Base-by-base conservation (phyloP, 2,797 vertebrate species). In the Lepidocolaptes lacrymiger region DNA sequence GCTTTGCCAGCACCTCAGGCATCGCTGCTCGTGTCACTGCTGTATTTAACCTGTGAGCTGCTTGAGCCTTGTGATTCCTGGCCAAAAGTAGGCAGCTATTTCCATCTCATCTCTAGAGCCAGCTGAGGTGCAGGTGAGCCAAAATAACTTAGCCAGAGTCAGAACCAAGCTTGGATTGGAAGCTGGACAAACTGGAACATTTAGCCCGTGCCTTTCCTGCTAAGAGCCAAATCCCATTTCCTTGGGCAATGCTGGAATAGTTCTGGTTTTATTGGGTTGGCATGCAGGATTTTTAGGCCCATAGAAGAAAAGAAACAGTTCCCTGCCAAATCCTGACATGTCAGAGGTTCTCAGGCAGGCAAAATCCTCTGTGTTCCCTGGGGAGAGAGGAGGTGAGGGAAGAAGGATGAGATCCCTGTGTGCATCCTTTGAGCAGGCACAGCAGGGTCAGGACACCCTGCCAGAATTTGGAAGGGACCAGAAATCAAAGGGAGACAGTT, bases 81-180 rank as follows among this genome's bases (percentile, higher is more conserved):
- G 43, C 94, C 93, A 79, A 30, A 88, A 62, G 78, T 1, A n/a
- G 59, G 90, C 83, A 93, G 83, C 80, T 82, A 48, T 75, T 94
- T 76, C 62, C 88, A n/a, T 67, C 72, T 67, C 85, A 62, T 68
- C 89, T 85, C 39, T n/a, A 43, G 83, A 85, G 66, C 55, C 55
- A 91, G 74, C 71, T 3, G 71, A 66, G 62, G 44, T 71, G 44
- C 79, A 93, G 79, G 59, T 74, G 56, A 97, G 93, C 88, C 91
- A 92, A 83, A 93, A 79, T 46, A 81, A 56, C 49, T 10, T 23
- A 94, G 88, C 2, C 39, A 49, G 75, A 73, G 67, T 63, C 37
- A 67, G 80, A 46, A 49, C 10, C 41, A 51, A 52, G 59, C 67
- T 66, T 71, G 48, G 61, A 7, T 2, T 81, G 80, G 88, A 69